Evolutionary conservation across 2,888 invertebrate species (phyloP).

Genomic region (Campoletis raptor): DNA sequence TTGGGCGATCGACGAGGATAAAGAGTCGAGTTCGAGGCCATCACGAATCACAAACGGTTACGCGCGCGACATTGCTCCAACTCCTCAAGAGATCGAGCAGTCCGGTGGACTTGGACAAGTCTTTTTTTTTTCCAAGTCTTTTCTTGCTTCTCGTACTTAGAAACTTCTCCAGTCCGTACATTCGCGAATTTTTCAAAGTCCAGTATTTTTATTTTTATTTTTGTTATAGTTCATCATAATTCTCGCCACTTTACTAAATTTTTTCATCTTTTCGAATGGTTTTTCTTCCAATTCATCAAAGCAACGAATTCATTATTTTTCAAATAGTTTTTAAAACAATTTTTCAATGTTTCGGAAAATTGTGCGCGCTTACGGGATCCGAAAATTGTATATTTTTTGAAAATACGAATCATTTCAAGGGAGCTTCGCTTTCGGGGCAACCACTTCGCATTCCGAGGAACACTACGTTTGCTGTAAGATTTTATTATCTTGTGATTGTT

Average conservation of each 20-base stretch:
- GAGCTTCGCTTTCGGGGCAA: not conserved
- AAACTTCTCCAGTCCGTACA: not conserved
- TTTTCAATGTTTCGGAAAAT: not conserved
- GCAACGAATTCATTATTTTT: not conserved
- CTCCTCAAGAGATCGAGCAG: constrained; percentile 62
- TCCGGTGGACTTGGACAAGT: not conserved
- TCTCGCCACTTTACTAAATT: not conserved
- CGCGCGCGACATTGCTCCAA: constrained; percentile 77
- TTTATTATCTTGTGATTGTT: not conserved
- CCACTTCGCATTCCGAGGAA: not conserved
- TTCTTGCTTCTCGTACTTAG: not conserved
- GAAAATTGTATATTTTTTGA: not conserved
- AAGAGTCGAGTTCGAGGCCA: constrained; percentile 83
- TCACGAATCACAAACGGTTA: constrained; percentile 79
- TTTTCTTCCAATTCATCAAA: not conserved
- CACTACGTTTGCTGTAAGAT: constrained; percentile 3
- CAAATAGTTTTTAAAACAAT: not conserved
- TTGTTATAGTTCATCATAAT: not conserved
- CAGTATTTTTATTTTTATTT: not conserved
- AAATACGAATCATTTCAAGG: not conserved
- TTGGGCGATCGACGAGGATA: constrained; percentile 83
- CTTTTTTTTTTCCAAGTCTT: not conserved
- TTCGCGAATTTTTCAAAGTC: not conserved
- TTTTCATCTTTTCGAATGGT: not conserved
- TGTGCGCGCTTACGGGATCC: not conserved